A percentile compares a stretch with the other conserved stretches of the same genome.
These are phyloP conservation scores for Polydrusus pterygomalis DNA, from an alignment of 2,888 invertebrate species.

Conservation along the genomic window DNA sequence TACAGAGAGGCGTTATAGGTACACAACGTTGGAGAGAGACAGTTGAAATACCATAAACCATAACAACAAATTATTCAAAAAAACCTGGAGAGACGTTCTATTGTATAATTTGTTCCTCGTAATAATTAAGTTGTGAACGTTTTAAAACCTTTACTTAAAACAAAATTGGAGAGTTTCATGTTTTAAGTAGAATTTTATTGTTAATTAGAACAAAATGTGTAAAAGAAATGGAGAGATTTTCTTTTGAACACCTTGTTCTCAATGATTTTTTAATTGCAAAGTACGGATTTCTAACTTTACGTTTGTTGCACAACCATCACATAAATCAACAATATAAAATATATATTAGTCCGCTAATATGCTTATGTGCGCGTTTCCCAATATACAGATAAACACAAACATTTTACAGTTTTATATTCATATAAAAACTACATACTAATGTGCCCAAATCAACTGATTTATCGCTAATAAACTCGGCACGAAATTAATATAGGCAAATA, in stretches of 20 bases:
- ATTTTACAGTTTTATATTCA: slow-evolving; percentile 57
- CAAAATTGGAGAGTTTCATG: slow-evolving; percentile 47
- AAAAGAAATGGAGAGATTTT: slow-evolving; percentile 49
- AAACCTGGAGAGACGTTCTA: slow-evolving; percentile 37
- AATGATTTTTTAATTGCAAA: slow-evolving; percentile 21
- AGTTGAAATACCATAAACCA: slow-evolving; percentile 1
- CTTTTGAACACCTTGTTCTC: slow-evolving; percentile 25
- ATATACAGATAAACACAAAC: slow-evolving; percentile 69
- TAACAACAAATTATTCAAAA: slow-evolving; percentile 18
- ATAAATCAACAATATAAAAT: slow-evolving; percentile 69
- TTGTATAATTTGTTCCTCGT: not conserved
- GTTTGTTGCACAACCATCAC: slow-evolving; percentile 66
- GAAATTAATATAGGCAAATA: slow-evolving; percentile 45
- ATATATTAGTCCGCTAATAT: slow-evolving; percentile 61
- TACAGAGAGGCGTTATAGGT: not conserved
- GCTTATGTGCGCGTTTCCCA: slow-evolving; percentile 68
- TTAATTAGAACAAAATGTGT: slow-evolving; percentile 21
- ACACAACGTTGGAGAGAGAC: slow-evolving; percentile 45
- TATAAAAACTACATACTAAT: slow-evolving; percentile 60
- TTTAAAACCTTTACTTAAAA: slow-evolving; percentile 32
- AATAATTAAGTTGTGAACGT: slow-evolving; percentile 29
- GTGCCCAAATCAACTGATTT: slow-evolving; percentile 25
- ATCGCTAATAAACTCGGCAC: slow-evolving; percentile 27
- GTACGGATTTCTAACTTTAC: slow-evolving; percentile 3
- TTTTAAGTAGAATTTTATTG: slow-evolving; percentile 31